Evolutionary conservation across 2,888 invertebrate species (phyloP), one percentile per base, ranked within the genome.

Genomic region (Platynereis dumerilii): DNA sequence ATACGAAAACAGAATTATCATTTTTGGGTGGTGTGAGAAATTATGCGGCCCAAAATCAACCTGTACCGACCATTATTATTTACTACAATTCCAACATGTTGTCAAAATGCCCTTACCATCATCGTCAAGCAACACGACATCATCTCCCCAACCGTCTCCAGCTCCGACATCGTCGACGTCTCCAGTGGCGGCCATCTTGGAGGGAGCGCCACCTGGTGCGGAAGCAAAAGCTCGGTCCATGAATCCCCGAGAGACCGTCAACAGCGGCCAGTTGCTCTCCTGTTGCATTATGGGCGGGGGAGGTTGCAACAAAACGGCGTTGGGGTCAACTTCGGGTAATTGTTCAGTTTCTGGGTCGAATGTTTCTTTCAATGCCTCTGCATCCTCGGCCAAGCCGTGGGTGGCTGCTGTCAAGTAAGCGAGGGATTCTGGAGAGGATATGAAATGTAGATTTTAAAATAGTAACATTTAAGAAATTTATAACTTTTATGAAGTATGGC

Each of bases 181-280:
- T 42, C 80, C 83, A 55, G 55, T 29, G 12, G 57, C 62, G 92
- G 92, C 89, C 96, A 95, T 64, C n/a, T 22, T 48, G 48, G 48
- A 20, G 5, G 48, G 10, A 20, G 48, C 48, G 62, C 69, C 20
- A 59, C 69, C 54, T 71, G 80, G 10, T 78, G 83, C 24, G 73
- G 78, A 28, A 76, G 79, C 52, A n/a, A 81, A 80, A 24, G 80
- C 80, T 22, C 81, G 80, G 69, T 85, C 84, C 73, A 86, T 85
- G 75, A 85, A 83, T 66, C 87, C 91, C 84, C 91, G 91, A 1
- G 95, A 93, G 0, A 97, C 92, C 0, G 96, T 95, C 27, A 99
- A 86, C 12, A 96, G 85, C 0, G 99, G 99, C 99, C 99, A 99
- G 84, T 99, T 99, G 59, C 91, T 91, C 83, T 97, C 96, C n/a